Base-by-base conservation (phyloP, 2,113 vertebrate genomes). In the Elephas maximus region DNA sequence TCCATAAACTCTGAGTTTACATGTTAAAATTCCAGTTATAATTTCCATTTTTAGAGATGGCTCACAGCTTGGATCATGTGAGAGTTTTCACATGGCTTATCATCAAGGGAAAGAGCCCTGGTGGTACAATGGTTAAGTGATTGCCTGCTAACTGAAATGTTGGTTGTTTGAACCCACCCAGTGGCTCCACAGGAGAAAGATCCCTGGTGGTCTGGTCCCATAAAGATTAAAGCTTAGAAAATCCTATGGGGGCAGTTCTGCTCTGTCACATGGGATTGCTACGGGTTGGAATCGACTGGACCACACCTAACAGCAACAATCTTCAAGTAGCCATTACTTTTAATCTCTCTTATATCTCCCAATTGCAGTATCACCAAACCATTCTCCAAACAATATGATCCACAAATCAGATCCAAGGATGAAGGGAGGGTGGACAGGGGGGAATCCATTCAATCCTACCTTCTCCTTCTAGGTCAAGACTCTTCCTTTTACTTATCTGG, bases 11-110 rank as follows among this genome's bases (percentile, higher is more conserved):
- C 33, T 86, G 67, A 10, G 15, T 89, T 74, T 88, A 37, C 8
- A 79, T 67, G 65, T 81, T 65, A 94, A 63, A 91, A 57, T 71
- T 73, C 15, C 60, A 92, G 11, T 82, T 73, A n/a, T 82, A 57
- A 82, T 44, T 69, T 83, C 33, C 73, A 80, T 80, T 87, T 87
- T 94, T 76, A 60, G 18, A 1, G 89, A 79, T 6, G 44, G 15
- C 63, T 86, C 84, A 79, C 45, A 76, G 26, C 15, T 83, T 74
- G 21, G 77, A 78, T 51, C 30, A 44, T 18, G 26, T 21, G 11
- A 57, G 4, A 53, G 1, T 62, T 33, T 48, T 95, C 60, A 44
- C 24, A 24, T 9, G 67, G 83, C 26, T 71, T 85, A n/a, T 51
- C 33, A 37, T 71, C 11, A 33, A 33, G 11, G 3, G 12, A 30